Conservation (phyloP, 2,113 vertebrate genomes). For the Prinia subflava region DNA sequence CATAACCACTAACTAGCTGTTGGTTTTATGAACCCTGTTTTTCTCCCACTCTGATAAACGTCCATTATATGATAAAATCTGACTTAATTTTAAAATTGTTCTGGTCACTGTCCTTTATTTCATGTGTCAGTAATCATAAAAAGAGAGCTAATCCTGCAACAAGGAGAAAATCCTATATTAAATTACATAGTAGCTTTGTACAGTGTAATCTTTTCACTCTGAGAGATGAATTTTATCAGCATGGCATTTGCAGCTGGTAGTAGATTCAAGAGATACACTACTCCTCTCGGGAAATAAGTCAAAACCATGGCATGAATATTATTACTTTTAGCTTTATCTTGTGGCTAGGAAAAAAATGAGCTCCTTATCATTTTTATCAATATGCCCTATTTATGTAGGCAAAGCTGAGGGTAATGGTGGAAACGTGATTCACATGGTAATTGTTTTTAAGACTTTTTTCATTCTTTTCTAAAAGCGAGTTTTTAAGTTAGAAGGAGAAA, state of each 20-base stretch:
- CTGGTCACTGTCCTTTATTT: neutral
- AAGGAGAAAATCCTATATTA: neutral
- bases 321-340: neutral
- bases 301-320: neutral
- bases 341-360: neutral
- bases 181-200: neutral
- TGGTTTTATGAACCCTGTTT: neutral
- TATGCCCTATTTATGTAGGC: neutral
- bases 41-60: neutral
- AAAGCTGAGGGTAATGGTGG: neutral
- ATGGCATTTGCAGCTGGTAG: neutral
- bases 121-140: neutral
- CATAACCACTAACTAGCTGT: neutral
- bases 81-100: neutral
- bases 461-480: neutral
- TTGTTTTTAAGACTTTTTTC: neutral
- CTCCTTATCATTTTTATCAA: neutral
- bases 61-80: slow-evolving; percentile 4
- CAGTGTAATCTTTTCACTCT: neutral
- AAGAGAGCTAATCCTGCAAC: neutral
- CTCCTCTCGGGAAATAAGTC: neutral
- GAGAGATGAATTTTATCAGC: neutral
- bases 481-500: neutral
- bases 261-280: neutral
- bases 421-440: neutral